Percentiles rank a stretch among this genome's conserved stretches.
These are phyloP conservation scores for Ctenicera cuprea DNA, from an alignment of 2,888 invertebrate species.

Conservation along the genomic window DNA sequence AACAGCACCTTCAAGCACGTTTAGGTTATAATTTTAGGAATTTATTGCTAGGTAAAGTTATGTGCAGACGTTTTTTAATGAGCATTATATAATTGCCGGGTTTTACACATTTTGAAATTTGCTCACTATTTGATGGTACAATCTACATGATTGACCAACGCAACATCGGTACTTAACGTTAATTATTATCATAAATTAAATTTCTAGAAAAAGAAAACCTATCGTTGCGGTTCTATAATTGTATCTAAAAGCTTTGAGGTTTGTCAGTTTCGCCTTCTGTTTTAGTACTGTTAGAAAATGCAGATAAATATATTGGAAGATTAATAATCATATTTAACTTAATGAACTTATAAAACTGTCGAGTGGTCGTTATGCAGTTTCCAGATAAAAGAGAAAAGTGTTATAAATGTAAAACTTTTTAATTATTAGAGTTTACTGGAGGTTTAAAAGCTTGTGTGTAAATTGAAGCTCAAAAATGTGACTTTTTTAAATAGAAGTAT, in stretches of 20 bases:
- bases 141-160: neutral
- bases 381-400: no score
- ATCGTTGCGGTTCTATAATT: neutral
- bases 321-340: no score
- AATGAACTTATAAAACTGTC: no score
- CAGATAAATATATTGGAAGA: no score
- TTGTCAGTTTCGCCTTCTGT: no score
- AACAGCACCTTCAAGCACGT: neutral
- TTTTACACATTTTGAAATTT: constrained; percentile 8
- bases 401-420: no score
- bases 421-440: no score
- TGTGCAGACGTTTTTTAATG: neutral
- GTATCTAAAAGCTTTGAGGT: neutral
- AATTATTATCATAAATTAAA: neutral
- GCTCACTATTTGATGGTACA: neutral
- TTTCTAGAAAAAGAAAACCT: constrained; percentile 2
- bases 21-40: constrained; percentile 1
- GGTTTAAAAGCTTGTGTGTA: no score
- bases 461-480: no score
- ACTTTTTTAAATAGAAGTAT: no score
- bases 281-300: no score
- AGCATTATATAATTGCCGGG: neutral
- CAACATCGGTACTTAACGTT: neutral
- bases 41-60: neutral
- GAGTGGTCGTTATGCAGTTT: no score